phyloP scores from a whole-genome alignment of 2,797 vertebrate species.

The Jordanella pulchra region DNA sequence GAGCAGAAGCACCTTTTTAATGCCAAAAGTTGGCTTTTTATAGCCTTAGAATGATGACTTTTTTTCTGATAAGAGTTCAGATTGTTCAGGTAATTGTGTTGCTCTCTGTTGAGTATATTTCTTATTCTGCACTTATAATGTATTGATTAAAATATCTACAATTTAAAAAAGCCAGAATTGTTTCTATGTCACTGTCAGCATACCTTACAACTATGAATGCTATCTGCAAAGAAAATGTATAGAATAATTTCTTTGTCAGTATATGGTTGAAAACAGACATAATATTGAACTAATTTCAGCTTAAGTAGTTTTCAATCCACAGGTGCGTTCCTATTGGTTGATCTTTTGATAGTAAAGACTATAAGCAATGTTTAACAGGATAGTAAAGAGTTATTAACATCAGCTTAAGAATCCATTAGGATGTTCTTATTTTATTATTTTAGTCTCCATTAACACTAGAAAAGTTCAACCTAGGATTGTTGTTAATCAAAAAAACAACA shows the following conservation, averaged over 20 bases:
- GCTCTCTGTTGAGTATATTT: conserved; percentile 14
- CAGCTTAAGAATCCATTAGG: no score
- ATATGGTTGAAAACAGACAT: conserved; percentile 4
- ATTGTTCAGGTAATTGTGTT: conserved; percentile 22
- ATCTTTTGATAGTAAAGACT: neutral
- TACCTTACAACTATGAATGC: conserved; percentile 35
- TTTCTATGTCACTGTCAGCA: conserved; percentile 32
- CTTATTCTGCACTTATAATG: conserved; percentile 12
- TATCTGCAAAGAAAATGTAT: conserved; percentile 55
- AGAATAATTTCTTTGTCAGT: conserved; percentile 14
- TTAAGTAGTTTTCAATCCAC: neutral
- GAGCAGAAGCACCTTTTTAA: conserved; percentile 22
- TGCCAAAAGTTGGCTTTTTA: conserved; percentile 43
- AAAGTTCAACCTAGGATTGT: neutral
- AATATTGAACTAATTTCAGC: neutral
- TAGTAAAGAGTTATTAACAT: neutral
- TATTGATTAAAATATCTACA: conserved; percentile 32
- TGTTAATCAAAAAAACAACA: neutral
- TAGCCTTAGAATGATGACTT: conserved; percentile 44
- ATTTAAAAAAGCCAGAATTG: conserved; percentile 34
- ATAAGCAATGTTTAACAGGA: neutral
- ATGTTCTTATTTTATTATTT: neutral
- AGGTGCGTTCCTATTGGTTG: neutral
- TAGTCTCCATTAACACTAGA: neutral
- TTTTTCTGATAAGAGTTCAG: conserved; percentile 19